Conservation (phyloP, 2,113 vertebrate species). For the Platysternon megacephalum region DNA sequence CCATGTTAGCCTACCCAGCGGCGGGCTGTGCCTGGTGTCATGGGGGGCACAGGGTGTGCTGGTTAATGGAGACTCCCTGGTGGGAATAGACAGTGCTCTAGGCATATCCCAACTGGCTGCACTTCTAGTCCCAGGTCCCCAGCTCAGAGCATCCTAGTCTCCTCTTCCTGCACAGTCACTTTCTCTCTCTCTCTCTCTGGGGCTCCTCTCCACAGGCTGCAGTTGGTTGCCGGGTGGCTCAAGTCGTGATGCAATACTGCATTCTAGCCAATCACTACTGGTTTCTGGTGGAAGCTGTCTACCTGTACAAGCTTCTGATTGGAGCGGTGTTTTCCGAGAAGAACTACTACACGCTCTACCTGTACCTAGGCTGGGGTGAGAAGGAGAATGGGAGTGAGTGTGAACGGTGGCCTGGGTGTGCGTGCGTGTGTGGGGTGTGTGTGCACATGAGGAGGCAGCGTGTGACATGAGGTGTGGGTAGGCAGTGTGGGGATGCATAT, state of each 20-base stretch:
- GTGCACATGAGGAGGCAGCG: too few relatives aligned
- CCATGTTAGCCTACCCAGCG: background rate
- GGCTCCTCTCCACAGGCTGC: slow-evolving; percentile 72
- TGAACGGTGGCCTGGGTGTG: background rate
- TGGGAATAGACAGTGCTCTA: background rate
- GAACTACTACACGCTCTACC: slow-evolving; percentile 84
- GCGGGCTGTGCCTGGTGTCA: too few relatives aligned
- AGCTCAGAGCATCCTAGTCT: too few relatives aligned
- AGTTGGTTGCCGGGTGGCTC: slow-evolving; percentile 82
- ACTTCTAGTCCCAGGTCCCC: background rate
- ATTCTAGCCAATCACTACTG: slow-evolving; percentile 89
- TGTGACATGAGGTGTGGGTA: too few relatives aligned
- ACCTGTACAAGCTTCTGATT: slow-evolving; percentile 87
- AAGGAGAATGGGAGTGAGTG: background rate
- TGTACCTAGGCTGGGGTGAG: slow-evolving; percentile 88
- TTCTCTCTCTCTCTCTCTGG: background rate
- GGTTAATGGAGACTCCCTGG: background rate
- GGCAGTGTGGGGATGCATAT: background rate
- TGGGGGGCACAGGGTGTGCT: too few relatives aligned
- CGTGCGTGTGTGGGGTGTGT: too few relatives aligned
- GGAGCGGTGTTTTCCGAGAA: slow-evolving; percentile 84
- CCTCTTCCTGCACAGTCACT: too few relatives aligned
- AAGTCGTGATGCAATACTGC: slow-evolving; percentile 88
- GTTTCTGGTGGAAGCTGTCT: slow-evolving; percentile 87
- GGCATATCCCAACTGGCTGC: background rate